phyloP scores from a whole-genome alignment of 2,888 invertebrate species.

The Ametastegia equiseti region DNA sequence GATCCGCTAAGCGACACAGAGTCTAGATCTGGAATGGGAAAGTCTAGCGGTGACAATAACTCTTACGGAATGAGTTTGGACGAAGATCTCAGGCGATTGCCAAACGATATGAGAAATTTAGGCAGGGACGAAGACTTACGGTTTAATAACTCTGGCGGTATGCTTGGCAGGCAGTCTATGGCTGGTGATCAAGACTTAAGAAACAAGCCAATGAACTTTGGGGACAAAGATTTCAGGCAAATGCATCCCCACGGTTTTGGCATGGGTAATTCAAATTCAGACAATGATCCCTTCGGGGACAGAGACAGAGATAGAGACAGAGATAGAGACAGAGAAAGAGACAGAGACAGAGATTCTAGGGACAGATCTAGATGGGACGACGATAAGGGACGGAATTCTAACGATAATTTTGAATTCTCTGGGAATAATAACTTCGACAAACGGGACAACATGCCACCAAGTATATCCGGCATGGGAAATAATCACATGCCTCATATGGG shows the following conservation, averaged over 20 bases:
- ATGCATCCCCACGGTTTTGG: slow-evolving; percentile 52
- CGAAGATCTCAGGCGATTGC: slow-evolving; percentile 64
- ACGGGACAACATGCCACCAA: slow-evolving; percentile 63
- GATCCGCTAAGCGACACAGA: slow-evolving; percentile 70
- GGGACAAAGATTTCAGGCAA: slow-evolving; percentile 67
- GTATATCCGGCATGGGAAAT: slow-evolving; percentile 58
- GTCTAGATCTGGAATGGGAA: slow-evolving; percentile 58
- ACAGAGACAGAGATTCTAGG: slow-evolving; percentile 54
- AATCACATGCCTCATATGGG: slow-evolving; percentile 56
- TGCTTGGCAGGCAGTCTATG: slow-evolving; percentile 63
- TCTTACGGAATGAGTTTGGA: slow-evolving; percentile 61
- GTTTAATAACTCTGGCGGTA: slow-evolving; percentile 56
- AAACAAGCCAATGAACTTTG: slow-evolving; percentile 58
- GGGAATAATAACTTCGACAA: slow-evolving; percentile 64
- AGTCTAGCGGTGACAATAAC: slow-evolving; percentile 57
- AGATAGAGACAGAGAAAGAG: too few relatives aligned
- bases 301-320: slow-evolving; percentile 56
- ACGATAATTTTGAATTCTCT: slow-evolving; percentile 58
- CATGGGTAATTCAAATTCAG: slow-evolving; percentile 54
- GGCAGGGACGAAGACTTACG: slow-evolving; percentile 66
- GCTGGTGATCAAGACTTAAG: slow-evolving; percentile 64
- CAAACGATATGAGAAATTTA: slow-evolving; percentile 56
- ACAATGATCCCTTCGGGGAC: slow-evolving; percentile 52
- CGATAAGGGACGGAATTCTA: slow-evolving; percentile 60
- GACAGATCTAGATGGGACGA: slow-evolving; percentile 68